These are phyloP conservation scores for Sparus aurata DNA, from an alignment of 2,797 vertebrate species.

Conservation along the genomic window DNA sequence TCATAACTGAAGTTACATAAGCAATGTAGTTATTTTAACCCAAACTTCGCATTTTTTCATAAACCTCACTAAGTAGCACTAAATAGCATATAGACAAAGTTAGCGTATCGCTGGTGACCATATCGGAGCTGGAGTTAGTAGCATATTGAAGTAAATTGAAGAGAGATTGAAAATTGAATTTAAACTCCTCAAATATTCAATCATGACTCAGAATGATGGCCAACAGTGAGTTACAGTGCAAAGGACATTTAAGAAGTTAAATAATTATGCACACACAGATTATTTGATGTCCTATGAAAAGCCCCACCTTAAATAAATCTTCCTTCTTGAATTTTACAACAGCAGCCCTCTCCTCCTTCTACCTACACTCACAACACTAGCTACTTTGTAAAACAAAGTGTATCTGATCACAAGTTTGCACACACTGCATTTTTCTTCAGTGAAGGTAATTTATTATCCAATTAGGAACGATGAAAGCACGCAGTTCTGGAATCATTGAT, in stretches of 20 bases:
- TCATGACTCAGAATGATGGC: too few species aligned
- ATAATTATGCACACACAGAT: conserved; percentile 29
- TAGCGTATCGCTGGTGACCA: background rate
- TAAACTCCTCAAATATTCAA: too few species aligned
- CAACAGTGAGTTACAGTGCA: background rate
- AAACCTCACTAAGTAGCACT: background rate
- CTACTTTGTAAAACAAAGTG: conserved; percentile 61
- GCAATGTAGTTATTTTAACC: too few species aligned
- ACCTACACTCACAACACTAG: conserved; percentile 22
- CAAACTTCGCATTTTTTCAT: too few species aligned
- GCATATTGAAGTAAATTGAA: background rate
- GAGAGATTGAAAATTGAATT: background rate
- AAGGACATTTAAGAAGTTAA: conserved; percentile 14
- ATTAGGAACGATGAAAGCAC: conserved; percentile 72
- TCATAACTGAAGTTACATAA: too few species aligned
- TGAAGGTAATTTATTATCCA: conserved; percentile 75
- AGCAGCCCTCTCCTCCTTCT: conserved; percentile 1
- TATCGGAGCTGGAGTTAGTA: background rate
- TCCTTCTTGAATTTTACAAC: conserved; percentile 25
- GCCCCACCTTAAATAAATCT: conserved; percentile 8
- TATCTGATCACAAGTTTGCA: conserved; percentile 63
- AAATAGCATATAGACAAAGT: background rate
- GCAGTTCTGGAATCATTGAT: conserved; percentile 69
- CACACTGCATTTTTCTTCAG: conserved; percentile 68
- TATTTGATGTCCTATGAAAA: conserved; percentile 46